Evolutionary conservation across 2,888 invertebrate genomes (phyloP).

Genomic region (Thecocarcelia acutangulata): DNA sequence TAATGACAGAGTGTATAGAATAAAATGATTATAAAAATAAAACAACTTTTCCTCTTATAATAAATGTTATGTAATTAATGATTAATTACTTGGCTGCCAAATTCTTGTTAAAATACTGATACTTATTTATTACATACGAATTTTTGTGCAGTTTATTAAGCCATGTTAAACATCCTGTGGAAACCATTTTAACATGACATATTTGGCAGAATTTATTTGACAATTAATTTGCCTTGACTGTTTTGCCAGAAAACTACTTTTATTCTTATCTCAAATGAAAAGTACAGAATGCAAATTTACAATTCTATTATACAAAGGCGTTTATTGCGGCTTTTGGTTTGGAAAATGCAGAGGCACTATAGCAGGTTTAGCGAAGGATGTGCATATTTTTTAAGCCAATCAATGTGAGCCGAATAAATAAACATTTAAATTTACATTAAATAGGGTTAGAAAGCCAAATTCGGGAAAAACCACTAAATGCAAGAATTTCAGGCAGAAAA

Average conservation of each 20-base stretch:
- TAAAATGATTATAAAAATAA: slow-evolving; percentile 9
- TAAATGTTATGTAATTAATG: slow-evolving; percentile 57
- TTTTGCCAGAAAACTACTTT: slow-evolving; percentile 3
- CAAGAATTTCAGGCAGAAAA: too few relatives aligned
- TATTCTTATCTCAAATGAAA: slow-evolving; percentile 2
- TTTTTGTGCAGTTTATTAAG: slow-evolving; percentile 47
- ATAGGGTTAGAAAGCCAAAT: too few relatives aligned
- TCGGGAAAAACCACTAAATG: too few relatives aligned
- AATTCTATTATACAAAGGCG: slow-evolving; percentile 39
- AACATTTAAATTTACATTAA: too few relatives aligned
- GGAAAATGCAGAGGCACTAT: too few relatives aligned
- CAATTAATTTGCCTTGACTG: slow-evolving; percentile 52
- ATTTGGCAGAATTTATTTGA: slow-evolving; percentile 61
- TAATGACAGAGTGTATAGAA: not conserved
- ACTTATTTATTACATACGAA: not conserved
- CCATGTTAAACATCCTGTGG: slow-evolving; percentile 61
- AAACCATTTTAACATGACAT: slow-evolving; percentile 65
- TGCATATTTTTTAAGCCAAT: too few relatives aligned
- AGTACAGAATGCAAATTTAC: slow-evolving; percentile 30
- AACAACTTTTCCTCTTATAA: slow-evolving; percentile 15
- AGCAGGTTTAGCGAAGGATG: too few relatives aligned
- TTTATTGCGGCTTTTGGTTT: too few relatives aligned
- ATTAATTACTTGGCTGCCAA: slow-evolving; percentile 64
- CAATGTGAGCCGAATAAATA: too few relatives aligned
- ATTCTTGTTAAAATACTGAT: slow-evolving; percentile 53